Evolutionary conservation across 2,888 invertebrate genomes (phyloP), one percentile per base, ranked within the genome.

Genomic region (Sminthurinus aureus): DNA sequence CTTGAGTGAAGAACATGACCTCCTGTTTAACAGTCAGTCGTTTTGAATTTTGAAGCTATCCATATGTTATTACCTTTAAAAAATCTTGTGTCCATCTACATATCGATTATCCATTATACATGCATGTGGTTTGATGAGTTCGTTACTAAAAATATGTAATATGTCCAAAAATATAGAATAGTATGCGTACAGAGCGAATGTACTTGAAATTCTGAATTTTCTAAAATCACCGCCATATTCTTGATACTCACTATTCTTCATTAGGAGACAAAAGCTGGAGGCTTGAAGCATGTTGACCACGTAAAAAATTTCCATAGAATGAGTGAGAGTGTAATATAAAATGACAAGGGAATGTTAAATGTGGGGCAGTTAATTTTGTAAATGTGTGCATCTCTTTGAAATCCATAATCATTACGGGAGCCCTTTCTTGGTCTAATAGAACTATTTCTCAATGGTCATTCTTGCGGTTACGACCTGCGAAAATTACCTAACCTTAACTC

Each of bases 1-100:
- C 50, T 24, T 71, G 24, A 52, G 51, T 71, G 52, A 79, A 20
- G 79, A 79, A 69, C 79, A 79, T 67, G 79, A 79, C 79, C 79
- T 79, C 79, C 79, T 79, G 79, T 79, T 79, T 71, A 71, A 52
- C 79, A 71, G 79, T 79, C 79, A 79, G 79, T 79, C 79, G 66
- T 71, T 52, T 79, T 38, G 3, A 6, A 4, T 1, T 38, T 79
- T 69, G 51, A 79, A 79, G 71, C 71, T n/a, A 79, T 79, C 79
- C 79, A 79, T 79, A 79, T 79, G 79, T 71, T 79, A 38, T 79
- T 79, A 71, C 71, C 79, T 69, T 79, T 79, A 3, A n/a, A n/a
- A 38, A 38, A 38, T 38, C 6, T 38, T 38, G 38, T 38, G 38
- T 4, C 38, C 6, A 4, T 38, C 38, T 4, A 38, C 38, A 4